phyloP scores from a whole-genome alignment of 1,140 invertebrate genomes.

The Pachypsylla venusta region DNA sequence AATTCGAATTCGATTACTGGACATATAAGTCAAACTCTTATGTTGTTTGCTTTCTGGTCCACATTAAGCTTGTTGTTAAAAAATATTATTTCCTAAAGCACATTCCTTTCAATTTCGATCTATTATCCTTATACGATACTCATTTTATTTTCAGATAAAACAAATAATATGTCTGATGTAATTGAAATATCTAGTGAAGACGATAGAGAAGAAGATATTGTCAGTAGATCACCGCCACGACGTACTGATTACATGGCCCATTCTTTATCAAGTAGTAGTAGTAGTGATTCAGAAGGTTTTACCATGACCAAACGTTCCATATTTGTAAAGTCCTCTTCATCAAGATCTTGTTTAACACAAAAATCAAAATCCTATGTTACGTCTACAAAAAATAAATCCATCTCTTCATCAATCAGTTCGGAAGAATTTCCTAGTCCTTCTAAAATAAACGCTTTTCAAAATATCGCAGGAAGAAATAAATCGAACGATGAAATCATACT shows the following conservation, averaged over 20 bases:
- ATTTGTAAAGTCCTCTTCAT: neutral
- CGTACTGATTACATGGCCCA: neutral
- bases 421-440: neutral
- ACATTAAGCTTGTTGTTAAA: too few species aligned
- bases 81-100: too few species aligned
- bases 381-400: neutral
- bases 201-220: neutral
- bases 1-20: too few species aligned
- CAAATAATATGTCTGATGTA: too few species aligned
- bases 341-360: neutral
- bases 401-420: neutral
- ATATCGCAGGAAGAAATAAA: neutral
- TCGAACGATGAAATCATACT: neutral
- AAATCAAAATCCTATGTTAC: neutral
- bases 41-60: too few species aligned
- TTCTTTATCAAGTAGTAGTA: neutral
- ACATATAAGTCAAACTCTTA: too few species aligned
- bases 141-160: too few species aligned
- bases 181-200: slow-evolving; percentile 8
- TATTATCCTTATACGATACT: too few species aligned
- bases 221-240: too few species aligned
- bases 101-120: too few species aligned
- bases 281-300: neutral
- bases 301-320: neutral
- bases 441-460: neutral